phyloP scores from a whole-genome alignment of 2,113 vertebrate genomes.

The Anolis carolinensis region DNA sequence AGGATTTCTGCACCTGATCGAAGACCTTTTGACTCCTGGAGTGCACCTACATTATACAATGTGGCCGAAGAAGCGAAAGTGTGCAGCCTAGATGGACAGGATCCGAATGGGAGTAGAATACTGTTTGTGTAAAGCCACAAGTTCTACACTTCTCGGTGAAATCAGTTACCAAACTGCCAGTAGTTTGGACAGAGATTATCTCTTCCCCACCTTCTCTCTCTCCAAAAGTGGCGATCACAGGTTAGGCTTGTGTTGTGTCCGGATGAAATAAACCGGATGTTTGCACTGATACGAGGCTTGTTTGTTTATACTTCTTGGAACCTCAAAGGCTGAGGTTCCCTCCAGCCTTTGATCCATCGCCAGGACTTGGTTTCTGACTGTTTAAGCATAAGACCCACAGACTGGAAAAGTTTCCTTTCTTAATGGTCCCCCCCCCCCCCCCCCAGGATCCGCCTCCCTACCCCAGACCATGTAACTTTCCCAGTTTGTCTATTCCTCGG shows the following conservation, averaged over 20 bases:
- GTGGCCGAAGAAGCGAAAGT: no score
- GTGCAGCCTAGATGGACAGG: not conserved
- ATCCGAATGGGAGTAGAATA: no score
- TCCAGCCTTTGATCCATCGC: not conserved
- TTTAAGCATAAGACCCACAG: no score
- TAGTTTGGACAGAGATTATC: not conserved
- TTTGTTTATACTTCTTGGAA: not conserved
- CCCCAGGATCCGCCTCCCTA: no score
- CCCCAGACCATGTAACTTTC: no score
- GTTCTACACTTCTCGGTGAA: not conserved
- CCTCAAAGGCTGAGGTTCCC: not conserved
- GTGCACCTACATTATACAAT: no score
- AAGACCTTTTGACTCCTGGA: not conserved
- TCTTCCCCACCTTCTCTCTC: not conserved
- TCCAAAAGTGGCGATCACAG: not conserved
- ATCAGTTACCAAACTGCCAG: not conserved
- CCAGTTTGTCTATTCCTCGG: no score
- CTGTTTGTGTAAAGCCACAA: not conserved
- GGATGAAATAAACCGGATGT: not conserved
- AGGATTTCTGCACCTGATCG: not conserved
- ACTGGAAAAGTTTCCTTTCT: no score
- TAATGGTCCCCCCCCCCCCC: no score
- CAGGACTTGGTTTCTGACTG: no score
- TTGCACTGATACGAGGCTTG: not conserved
- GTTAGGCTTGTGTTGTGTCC: not conserved